Evolutionary conservation across 2,888 invertebrate genomes (phyloP).

Genomic region (Eugnorisma glareosa): DNA sequence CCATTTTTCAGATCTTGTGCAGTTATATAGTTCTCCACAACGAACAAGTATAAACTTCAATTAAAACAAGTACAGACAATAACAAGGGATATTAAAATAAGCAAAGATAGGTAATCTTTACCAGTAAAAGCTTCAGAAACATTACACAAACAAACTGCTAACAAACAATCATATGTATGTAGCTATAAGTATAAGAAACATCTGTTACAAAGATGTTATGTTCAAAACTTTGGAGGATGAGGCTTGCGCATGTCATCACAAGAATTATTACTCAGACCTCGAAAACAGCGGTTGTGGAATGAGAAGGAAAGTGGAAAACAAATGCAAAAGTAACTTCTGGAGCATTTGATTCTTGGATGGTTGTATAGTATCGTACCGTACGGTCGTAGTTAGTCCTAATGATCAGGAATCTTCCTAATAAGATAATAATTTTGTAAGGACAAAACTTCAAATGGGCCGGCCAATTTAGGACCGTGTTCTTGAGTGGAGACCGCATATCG

Average conservation of each 20-base stretch:
- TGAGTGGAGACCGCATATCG: too few relatives aligned
- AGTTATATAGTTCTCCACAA: neutral
- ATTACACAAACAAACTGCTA: constrained; percentile 22
- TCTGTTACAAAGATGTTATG: constrained; percentile 33
- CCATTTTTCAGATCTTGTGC: neutral
- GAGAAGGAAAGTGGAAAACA: neutral
- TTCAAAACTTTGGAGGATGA: constrained; percentile 45
- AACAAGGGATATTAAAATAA: neutral
- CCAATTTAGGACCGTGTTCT: too few relatives aligned
- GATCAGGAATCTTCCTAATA: neutral
- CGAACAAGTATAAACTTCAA: neutral
- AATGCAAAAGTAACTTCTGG: neutral
- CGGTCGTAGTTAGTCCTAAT: neutral
- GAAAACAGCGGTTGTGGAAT: constrained; percentile 5
- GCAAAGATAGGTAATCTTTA: neutral
- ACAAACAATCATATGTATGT: constrained; percentile 10
- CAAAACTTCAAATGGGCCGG: neutral
- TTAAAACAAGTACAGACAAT: neutral
- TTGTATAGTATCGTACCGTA: too few relatives aligned
- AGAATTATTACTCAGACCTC: constrained; percentile 31
- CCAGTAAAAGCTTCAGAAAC: constrained; percentile 18
- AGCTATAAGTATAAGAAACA: constrained; percentile 15
- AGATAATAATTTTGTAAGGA: neutral
- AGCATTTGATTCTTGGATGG: neutral
- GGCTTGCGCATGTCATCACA: constrained; percentile 34